Base-by-base conservation (phyloP, 2,797 vertebrate genomes). In the Sebastes hubbsi region DNA sequence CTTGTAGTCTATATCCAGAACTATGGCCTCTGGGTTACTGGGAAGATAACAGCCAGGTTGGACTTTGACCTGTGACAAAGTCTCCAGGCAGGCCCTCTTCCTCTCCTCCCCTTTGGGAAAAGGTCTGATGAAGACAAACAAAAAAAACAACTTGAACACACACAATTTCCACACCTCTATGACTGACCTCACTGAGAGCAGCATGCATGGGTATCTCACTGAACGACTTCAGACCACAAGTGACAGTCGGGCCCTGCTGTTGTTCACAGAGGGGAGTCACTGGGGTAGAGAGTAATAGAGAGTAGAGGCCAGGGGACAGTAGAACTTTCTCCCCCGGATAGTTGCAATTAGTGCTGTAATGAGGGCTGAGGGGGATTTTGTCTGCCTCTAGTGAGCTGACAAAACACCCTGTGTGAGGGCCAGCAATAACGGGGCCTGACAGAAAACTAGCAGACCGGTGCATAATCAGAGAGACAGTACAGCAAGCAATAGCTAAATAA, bases 21-120 rank as follows among this genome's bases (percentile, higher is more conserved):
- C 98, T 6, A 99, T 98, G 62, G 98, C 98, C 94, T 99, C 98
- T 0, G 98, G 98, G 87, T 99, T 99, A 91, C 98, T 99, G 86
- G 98, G 98, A 79, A 99, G 94, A 88, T 99, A 99, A 89, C 98
- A 99, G 82, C 98, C 98, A 12, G 97, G 97, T 71, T 99, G 98
- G 56, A 99, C 98, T 93, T 98, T 97, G 91, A 99, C 97, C 80
- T 99, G 97, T 14, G 98, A 97, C 63, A 99, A 92, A 36, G 98
- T 96, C 6, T 94, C 96, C 85, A 99, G 94, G 88, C 98, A 99
- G 55, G 97, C 98, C 82, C 96, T 97, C 93, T 98, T 99, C 54
- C 98, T 96, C 94, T 98, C 98, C 4, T 99, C 98, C 4, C 98
- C 98, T 95, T 99, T 99, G 65, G 98, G 98, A 85, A 95, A 97